Evolutionary conservation across 2,888 invertebrate species (phyloP), one percentile per base, ranked within the genome.

Genomic region (Machimus rusticus): DNA sequence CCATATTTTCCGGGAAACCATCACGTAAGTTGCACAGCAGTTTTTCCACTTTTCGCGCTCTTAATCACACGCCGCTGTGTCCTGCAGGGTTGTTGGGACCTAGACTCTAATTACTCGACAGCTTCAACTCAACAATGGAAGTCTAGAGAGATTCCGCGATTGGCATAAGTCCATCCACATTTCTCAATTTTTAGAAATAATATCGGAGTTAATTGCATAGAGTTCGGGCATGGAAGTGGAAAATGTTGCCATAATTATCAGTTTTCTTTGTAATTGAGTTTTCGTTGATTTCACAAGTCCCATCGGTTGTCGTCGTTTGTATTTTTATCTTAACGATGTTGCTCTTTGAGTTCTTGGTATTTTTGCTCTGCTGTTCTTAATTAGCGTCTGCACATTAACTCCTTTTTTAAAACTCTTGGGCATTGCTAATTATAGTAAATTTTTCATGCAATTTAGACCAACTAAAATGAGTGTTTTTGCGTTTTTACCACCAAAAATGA

Each of bases 41-140:
- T 43, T 51, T 79, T 79, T 79, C 31, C 16, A 79, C 16, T 51
- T 14, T 23, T 79, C 51, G 31, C 79, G 46, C 31, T 31, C 51
- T 79, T 79, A 78, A 78, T 78, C 78, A 78, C 78, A 78, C 46
- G 78, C 43, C 43, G 78, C 51, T 79, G 31, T 79, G 51, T 28
- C 31, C 51, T 51, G 23, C 28, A 12, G 46, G 19, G 14, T 16
- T 79, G 28, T 12, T 23, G 9, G 16, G 51, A 79, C 51, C 79
- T 79, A 79, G 79, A 79, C 23, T 79, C 31, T 79, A 79, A 79
- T 79, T 79, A 79, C 79, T 31, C 19, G 16, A 51, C 51, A 1
- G 51, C 51, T 79, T 51, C 79, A 79, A 51, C 31, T 79, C 31
- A 79, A 31, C 51, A 79, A 28, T 79, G 43, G 23, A 78, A 16